Base-by-base conservation (phyloP, 2,113 vertebrate species). In the Cavia aperea region DNA sequence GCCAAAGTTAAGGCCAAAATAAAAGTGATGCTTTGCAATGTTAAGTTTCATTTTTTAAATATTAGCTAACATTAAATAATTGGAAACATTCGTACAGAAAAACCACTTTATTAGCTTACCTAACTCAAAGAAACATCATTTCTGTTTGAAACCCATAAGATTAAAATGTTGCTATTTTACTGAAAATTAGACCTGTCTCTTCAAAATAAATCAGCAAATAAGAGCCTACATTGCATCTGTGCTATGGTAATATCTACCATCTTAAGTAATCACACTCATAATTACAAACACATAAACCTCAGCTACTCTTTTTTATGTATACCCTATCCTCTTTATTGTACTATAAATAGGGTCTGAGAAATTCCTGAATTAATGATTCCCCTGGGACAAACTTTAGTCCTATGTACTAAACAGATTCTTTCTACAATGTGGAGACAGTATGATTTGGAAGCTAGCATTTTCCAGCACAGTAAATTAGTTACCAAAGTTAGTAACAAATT, bases 21-120 rank as follows among this genome's bases (percentile, higher is more conserved):
- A 88, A 92, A 95, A 95, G n/a, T 62, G 88, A 58, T 81, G 6
- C 78, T 93, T 92, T 95, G 15, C 14, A 82, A 65, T 72, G 51
- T 46, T 93, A 88, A 86, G 86, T 92, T 83, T 93, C 78, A 68
- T 36, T 95, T 94, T 94, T 86, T 89, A 62, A n/a, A 91, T 46
- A 14, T 81, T 91, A 93, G 89, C 36, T 90, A 83, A 66, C 82
- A 88, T 88, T 70, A 94, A 26, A 81, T 31, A 51, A 86, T 29
- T 95, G 49, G 63, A 91, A 94, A 79, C 46, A 86, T 33, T 91
- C 58, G 43, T 31, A 63, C 11, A 77, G 36, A 91, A 84, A 75
- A 89, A 24, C 2, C 85, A 70, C 49, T n/a, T 24, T 60, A 49
- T 7, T 36, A 92, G 51, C 9, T 65, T 92, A 77, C 21, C 29